Evolutionary conservation across 1,140 invertebrate species (phyloP), one percentile per base, ranked within the genome.

Genomic region (Bombus haemorrhoidalis): DNA sequence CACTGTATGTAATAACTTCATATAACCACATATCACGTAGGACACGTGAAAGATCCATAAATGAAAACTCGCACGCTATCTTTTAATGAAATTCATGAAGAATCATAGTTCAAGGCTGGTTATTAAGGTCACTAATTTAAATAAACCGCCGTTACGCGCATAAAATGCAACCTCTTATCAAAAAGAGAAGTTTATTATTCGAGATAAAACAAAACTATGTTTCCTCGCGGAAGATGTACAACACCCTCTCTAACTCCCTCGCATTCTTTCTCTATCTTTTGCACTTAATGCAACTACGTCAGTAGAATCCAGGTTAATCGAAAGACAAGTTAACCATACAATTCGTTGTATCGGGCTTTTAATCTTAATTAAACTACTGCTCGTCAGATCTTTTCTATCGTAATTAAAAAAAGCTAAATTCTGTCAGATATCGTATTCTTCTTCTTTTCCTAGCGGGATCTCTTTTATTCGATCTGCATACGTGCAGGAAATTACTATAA

Each of bases 281-380:
- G 1, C 57, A 37, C 9, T 3, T 13, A 25, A n/a, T 34, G 57
- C 73, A 28, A 71, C 37, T 37, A 62, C 25, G 28, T 28, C 74
- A 37, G 8, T 59, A 57, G 28, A 84, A 87, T 87, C 57, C 78
- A 69, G 85, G 85, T 88, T 88, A 86, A 83, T 88, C 85, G 82
- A 69, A 66, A 85, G 66, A 64, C 59, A 85, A 85, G 72, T 87
- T 87, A 85, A 79, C 83, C 83, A 34, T 62, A 62, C 69, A 57
- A 85, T 66, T 69, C 78, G 57, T 25, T 10, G 34, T 73, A 81
- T 85, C 83, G 57, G 22, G 34, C 76, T 53, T 85, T 57, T 57
- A 68, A 81, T 81, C 78, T 85, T 81, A 85, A 85, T 85, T 84
- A 79, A 81, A 85, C 15, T 13, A 53, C 53, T 22, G 80, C 84